These are phyloP conservation scores for Stigmatopora argus DNA, from an alignment of 2,113 vertebrate genomes.

Conservation along the genomic window DNA sequence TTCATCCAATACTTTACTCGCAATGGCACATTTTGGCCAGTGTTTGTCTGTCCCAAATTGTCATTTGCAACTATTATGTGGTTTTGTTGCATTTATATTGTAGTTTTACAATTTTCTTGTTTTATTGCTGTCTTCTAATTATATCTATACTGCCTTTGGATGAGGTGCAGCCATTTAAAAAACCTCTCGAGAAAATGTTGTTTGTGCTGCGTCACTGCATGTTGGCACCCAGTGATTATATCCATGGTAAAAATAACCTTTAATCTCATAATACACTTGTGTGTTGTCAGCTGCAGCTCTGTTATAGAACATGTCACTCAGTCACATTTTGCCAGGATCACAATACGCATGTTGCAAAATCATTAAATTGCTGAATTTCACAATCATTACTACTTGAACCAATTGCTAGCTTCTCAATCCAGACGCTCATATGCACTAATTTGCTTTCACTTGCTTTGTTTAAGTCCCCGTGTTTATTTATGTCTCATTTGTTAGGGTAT, in stretches of 20 bases:
- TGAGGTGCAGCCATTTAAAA: conserved; percentile 11
- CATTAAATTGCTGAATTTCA: conserved; percentile 8
- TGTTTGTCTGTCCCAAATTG: neutral
- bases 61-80: neutral
- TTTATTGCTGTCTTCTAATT: neutral
- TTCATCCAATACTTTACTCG: neutral
- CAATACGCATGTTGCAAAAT: conserved; percentile 20
- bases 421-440: neutral
- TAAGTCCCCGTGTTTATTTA: neutral
- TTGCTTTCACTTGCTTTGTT: neutral
- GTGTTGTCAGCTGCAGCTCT: conserved; percentile 50
- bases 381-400: neutral
- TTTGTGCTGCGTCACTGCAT: conserved; percentile 22
- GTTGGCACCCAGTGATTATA: conserved; percentile 61
- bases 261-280: conserved; percentile 70
- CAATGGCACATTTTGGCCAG: neutral
- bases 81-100: neutral
- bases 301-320: conserved; percentile 40
- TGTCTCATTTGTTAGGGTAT: conserved; percentile 73
- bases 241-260: conserved; percentile 69
- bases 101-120: neutral
- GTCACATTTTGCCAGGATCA: conserved; percentile 43
- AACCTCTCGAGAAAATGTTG: neutral
- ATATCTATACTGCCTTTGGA: conserved; percentile 5
- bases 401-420: neutral